Evolutionary conservation across 2,888 invertebrate species (phyloP), one percentile per base, ranked within the genome.

Genomic region (Macrostomum cliftonense): DNA sequence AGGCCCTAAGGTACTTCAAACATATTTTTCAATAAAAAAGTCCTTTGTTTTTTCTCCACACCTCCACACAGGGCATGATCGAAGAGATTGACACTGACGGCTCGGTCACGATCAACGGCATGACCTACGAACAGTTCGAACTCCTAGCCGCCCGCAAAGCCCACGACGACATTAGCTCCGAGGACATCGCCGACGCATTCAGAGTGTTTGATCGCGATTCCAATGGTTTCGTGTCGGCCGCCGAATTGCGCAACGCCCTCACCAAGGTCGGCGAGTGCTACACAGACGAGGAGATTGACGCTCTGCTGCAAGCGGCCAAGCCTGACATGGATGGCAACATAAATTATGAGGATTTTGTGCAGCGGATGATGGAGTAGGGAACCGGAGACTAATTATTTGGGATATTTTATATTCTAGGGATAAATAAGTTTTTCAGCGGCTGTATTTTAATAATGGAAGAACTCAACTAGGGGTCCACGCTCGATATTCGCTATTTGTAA

Each of bases 321-420:
- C 37, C 39, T 12, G 47, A 49, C 47, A 28, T 38, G 14, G 38
- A 47, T 12, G 49, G 49, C 28, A 46, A 47, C 36, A 37, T 49
- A n/a, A 28, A 38, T 12, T 49, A 49, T 38, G 47, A 49, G 21
- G 49, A 47, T 16, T 47, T 47, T 47, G 47, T 47, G n/a, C 45
- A 20, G 12, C 17, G 46, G n/a, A 47, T 47, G 44, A 17, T 28
- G 17, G 49, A 28, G 28, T 28, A 9, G n/a, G n/a, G n/a, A n/a
- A n/a, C n/a, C n/a, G n/a, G n/a, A n/a, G n/a, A n/a, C n/a, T n/a
- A n/a, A n/a, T n/a, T n/a, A n/a, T n/a, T n/a, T n/a, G n/a, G n/a
- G n/a, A n/a, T n/a, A n/a, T n/a, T n/a, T n/a, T n/a, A n/a, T n/a
- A n/a, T n/a, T n/a, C n/a, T n/a, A n/a, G n/a, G n/a, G n/a, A n/a